phyloP scores from a whole-genome alignment of 2,113 vertebrate species.

The Nycticorax nycticorax region DNA sequence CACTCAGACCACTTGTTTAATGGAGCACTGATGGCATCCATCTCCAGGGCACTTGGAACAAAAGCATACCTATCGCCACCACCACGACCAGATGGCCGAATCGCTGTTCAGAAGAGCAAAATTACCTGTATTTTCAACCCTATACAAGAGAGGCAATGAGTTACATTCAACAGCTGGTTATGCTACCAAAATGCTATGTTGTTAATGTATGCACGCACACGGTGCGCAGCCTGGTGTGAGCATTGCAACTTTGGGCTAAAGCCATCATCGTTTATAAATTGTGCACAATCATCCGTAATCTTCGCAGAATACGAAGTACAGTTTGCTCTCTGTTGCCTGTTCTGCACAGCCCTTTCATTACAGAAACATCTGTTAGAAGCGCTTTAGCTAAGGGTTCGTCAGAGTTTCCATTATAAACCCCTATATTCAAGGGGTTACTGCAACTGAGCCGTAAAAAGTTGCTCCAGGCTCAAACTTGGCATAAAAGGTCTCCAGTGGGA shows the following conservation, averaged over 20 bases:
- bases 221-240: background rate
- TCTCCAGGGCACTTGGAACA: background rate
- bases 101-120: background rate
- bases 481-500: constrained; percentile 44
- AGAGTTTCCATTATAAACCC: constrained; percentile 66
- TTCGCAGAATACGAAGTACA: constrained; percentile 7
- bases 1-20: background rate
- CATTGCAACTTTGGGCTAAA: background rate
- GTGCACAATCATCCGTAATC: background rate
- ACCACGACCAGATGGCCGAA: background rate
- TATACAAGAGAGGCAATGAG: background rate
- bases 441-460: constrained; percentile 51
- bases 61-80: background rate
- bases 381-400: constrained; percentile 1
- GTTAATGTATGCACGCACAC: background rate
- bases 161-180: background rate
- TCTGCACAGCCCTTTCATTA: constrained; percentile 39
- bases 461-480: constrained; percentile 58
- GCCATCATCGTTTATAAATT: background rate
- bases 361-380: constrained; percentile 56
- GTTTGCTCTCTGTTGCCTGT: constrained; percentile 7
- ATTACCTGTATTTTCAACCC: background rate
- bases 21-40: background rate
- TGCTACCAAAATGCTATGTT: rapidly evolving
- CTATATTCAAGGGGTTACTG: constrained; percentile 55